phyloP scores from a whole-genome alignment of 1,140 invertebrate genomes.

The Latrodectus geometricus region DNA sequence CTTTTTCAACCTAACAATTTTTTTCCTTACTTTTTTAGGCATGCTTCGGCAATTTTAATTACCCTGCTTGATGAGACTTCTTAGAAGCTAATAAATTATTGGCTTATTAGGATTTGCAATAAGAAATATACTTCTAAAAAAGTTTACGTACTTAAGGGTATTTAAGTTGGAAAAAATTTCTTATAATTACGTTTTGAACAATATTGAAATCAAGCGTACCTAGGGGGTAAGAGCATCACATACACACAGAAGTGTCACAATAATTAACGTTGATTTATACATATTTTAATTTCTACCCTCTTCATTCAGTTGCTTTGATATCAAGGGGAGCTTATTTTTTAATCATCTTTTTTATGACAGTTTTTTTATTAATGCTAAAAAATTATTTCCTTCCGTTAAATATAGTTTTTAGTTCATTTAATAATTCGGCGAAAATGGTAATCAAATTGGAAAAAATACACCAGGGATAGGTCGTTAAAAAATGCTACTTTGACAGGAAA shows the following conservation, averaged over 20 bases:
- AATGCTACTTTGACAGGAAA: neutral
- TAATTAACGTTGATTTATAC: conserved; percentile 49
- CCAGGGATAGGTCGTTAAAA: conserved; percentile 36
- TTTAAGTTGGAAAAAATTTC: conserved; percentile 26
- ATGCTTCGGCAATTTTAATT: conserved; percentile 58
- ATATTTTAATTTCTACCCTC: conserved; percentile 1
- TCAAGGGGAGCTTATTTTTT: conserved; percentile 11
- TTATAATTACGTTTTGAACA: conserved; percentile 55
- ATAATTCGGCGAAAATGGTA: conserved; percentile 49
- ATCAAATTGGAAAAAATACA: conserved; percentile 53
- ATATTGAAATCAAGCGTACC: conserved; percentile 40
- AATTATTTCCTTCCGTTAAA: conserved; percentile 48
- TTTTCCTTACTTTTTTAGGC: conserved; percentile 29
- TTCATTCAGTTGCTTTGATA: conserved; percentile 6
- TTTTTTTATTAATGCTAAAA: conserved; percentile 42
- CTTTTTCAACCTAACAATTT: conserved; percentile 10
- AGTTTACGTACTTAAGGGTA: neutral
- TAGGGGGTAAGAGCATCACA: conserved; percentile 17
- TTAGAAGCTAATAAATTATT: conserved; percentile 56
- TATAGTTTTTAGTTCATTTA: conserved; percentile 55
- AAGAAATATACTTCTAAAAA: conserved; percentile 25
- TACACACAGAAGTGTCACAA: conserved; percentile 28
- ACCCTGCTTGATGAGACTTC: conserved; percentile 49
- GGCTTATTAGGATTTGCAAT: conserved; percentile 9
- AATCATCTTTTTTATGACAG: neutral